Percentiles rank a stretch among this genome's conserved stretches.
Conservation (phyloP, 2,888 invertebrate species). For the Tuta absoluta region DNA sequence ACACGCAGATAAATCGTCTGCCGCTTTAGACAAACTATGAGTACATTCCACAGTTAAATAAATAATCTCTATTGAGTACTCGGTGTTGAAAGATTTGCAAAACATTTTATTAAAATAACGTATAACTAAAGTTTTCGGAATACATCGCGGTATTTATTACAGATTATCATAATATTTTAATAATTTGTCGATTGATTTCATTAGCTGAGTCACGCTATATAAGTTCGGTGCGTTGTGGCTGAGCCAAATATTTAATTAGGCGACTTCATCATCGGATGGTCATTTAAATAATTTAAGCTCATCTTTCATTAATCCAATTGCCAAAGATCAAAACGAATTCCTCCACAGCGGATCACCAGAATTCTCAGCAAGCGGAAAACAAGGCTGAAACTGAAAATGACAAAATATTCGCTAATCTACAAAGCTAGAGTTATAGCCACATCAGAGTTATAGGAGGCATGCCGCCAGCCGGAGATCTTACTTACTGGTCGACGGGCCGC, state of each 20-base stretch:
- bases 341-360: constrained; percentile 42
- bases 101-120: not conserved
- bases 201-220: constrained; percentile 51
- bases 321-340: constrained; percentile 36
- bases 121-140: not conserved
- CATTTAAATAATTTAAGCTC: constrained; percentile 43
- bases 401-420: constrained; percentile 50
- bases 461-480: constrained; percentile 73
- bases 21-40: constrained; percentile 4
- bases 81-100: not conserved
- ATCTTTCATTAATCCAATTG: constrained; percentile 41
- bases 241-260: constrained; percentile 63
- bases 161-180: not conserved
- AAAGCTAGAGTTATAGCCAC: constrained; percentile 71
- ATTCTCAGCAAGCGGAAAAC: constrained; percentile 59
- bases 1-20: constrained; percentile 43
- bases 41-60: not conserved
- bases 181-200: constrained; percentile 38
- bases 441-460: constrained; percentile 63
- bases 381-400: constrained; percentile 52
- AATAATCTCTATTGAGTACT: not conserved
- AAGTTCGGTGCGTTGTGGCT: constrained; percentile 48
- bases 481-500: constrained; percentile 80
- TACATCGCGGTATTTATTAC: not conserved
- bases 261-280: constrained; percentile 53